Base-by-base conservation (phyloP, 1,140 invertebrate genomes). In the Cherax destructor region DNA sequence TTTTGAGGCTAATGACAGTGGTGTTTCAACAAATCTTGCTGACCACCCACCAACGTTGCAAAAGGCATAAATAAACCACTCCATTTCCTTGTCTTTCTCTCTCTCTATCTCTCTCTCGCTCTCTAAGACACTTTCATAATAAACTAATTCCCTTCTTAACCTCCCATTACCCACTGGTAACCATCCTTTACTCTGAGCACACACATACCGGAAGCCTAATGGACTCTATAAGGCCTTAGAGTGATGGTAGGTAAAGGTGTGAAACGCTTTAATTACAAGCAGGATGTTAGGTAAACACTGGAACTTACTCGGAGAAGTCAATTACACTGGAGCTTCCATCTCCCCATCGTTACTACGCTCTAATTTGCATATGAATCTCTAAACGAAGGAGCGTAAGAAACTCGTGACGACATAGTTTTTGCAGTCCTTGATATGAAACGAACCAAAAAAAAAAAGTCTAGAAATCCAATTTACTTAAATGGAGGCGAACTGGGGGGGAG, bases 341-440 rank as follows among this genome's bases (percentile, higher is more conserved):
- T 72, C 30, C 61, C 13, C 49, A n/a, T 30, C 50, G 24, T 81
- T 56, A 24, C 11, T 18, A 81, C 50, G 79, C 24, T 52, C 56
- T 81, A 30, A 81, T 81, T 81, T 81, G 79, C 79, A 81, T 81
- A 81, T 56, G 79, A 56, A 56, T 56, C n/a, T 81, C 50, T 16
- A 81, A 81, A 81, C 56, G 56, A 81, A 24, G 56, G 4, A 56
- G 78, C 78, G 30, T 80, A 74, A 30, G 24, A 3, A 30, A 74
- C 69, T 30, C n/a, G 7, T 3, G 9, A 24, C 4, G 69, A 74
- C 69, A 74, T 65, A 74, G 9, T 9, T 74, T 10, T 74, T 74
- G 30, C 65, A 69, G 52, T 6, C 65, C 21, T 69, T n/a, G 65
- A 69, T 56, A 56, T 56, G 52, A 56, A 69, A n/a, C 65, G 21